Evolutionary conservation across 1,140 invertebrate genomes (phyloP).

Genomic region (Pseudomyrmex sp.): DNA sequence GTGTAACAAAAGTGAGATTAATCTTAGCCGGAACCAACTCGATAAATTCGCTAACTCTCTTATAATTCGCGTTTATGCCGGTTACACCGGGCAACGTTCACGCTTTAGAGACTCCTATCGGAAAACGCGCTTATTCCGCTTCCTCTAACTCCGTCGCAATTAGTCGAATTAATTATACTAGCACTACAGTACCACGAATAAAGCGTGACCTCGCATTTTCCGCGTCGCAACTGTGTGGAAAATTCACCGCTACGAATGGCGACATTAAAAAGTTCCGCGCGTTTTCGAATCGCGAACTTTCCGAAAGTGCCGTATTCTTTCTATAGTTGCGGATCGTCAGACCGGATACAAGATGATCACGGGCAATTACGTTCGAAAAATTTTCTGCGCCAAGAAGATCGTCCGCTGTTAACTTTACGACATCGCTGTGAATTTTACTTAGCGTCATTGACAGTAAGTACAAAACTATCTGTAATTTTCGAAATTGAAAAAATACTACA

Average conservation of each 20-base stretch:
- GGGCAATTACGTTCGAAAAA: conserved; percentile 44
- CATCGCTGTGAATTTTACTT: neutral
- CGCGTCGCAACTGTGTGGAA: conserved; percentile 3
- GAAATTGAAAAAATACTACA: no score
- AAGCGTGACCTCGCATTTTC: conserved; percentile 12
- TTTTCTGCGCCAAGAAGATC: neutral
- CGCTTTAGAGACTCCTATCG: conserved; percentile 27
- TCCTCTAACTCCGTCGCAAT: conserved; percentile 13
- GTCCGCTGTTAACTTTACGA: neutral
- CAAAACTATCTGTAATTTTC: no score
- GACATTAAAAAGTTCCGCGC: conserved; percentile 53
- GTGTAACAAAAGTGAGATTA: conserved; percentile 1
- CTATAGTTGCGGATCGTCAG: neutral
- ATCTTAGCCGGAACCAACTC: conserved; percentile 17
- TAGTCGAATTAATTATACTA: conserved; percentile 54
- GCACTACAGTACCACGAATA: conserved; percentile 18
- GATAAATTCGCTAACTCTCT: conserved; percentile 33
- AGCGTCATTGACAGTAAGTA: neutral
- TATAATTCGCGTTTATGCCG: neutral
- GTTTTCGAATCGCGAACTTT: conserved; percentile 39
- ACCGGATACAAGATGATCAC: conserved; percentile 36
- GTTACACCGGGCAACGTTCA: neutral
- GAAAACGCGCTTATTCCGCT: conserved; percentile 38
- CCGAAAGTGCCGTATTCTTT: neutral
- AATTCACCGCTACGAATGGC: conserved; percentile 29